A percentile compares a stretch with the other conserved stretches of the same genome.
Conservation (phyloP, 92 coral and sea anemone genomes). For the Plumapathes pennacea region DNA sequence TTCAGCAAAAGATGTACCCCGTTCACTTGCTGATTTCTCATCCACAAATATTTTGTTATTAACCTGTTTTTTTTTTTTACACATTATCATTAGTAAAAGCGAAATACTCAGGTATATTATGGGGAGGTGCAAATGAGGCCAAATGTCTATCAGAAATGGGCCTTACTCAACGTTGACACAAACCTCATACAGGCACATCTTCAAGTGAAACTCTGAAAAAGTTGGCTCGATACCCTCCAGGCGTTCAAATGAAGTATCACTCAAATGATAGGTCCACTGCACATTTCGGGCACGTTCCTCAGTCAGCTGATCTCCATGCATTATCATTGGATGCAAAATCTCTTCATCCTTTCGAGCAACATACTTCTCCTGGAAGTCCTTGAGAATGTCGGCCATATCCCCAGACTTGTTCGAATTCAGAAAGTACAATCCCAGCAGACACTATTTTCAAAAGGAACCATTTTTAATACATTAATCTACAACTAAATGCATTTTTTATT, state of each 20-base stretch:
- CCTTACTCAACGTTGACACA: no score
- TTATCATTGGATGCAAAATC: slow-evolving; percentile 8
- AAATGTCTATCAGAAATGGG: background rate
- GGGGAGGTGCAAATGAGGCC: background rate
- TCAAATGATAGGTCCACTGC: slow-evolving; percentile 1
- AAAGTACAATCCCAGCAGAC: slow-evolving; percentile 19
- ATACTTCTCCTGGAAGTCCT: slow-evolving; percentile 7
- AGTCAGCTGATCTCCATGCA: slow-evolving; percentile 41
- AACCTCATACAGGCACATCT: slow-evolving; percentile 21
- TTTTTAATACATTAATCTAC: background rate
- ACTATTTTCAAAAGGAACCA: no score
- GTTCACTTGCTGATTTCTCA: slow-evolving; percentile 9
- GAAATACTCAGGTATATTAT: background rate
- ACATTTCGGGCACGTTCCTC: slow-evolving; percentile 25
- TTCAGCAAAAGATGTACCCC: slow-evolving; percentile 14
- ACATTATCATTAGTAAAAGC: background rate
- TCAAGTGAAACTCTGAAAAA: slow-evolving; percentile 17
- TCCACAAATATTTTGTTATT: slow-evolving; percentile 8
- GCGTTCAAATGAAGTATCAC: background rate
- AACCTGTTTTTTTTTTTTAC: background rate
- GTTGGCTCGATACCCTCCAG: slow-evolving; percentile 17
- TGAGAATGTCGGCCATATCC: slow-evolving; percentile 30
- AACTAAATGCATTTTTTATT: background rate
- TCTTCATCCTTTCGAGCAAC: slow-evolving; percentile 1
- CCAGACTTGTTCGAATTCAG: slow-evolving; percentile 29